Percentiles rank a stretch among this genome's conserved stretches.
phyloP scores from a whole-genome alignment of 1,140 invertebrate species.

The Ditylenchus dipsaci region DNA sequence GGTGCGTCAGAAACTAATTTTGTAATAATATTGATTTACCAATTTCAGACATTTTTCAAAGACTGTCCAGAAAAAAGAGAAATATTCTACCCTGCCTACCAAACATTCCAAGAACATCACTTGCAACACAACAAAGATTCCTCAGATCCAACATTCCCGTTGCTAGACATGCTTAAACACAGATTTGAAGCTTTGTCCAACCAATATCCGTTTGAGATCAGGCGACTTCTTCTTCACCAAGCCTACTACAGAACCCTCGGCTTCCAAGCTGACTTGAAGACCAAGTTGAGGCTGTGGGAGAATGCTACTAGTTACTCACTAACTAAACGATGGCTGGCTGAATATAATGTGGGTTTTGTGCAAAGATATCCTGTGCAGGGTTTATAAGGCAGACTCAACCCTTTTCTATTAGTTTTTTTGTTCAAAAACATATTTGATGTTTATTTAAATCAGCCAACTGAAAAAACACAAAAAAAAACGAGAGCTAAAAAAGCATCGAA shows the following conservation, averaged over 20 bases:
- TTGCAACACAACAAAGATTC: background rate
- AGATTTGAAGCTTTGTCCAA: constrained; percentile 21
- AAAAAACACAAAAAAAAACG: too few relatives aligned
- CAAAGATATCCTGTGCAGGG: too few relatives aligned
- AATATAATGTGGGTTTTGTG: constrained; percentile 32
- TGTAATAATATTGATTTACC: background rate
- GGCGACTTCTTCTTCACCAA: constrained; percentile 31
- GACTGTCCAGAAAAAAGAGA: constrained; percentile 26
- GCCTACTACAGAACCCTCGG: constrained; percentile 31
- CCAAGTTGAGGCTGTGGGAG: constrained; percentile 27
- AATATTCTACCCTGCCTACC: constrained; percentile 19
- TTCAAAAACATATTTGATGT: too few relatives aligned
- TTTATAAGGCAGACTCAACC: too few relatives aligned
- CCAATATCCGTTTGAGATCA: constrained; percentile 23
- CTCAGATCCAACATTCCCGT: constrained; percentile 5
- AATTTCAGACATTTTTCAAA: constrained; percentile 33
- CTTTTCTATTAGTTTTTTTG: too few relatives aligned
- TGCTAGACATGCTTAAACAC: constrained; percentile 7
- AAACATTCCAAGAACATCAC: constrained; percentile 1
- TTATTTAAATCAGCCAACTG: too few relatives aligned
- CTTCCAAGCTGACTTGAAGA: constrained; percentile 31
- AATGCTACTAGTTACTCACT: constrained; percentile 24
- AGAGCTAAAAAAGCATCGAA: too few relatives aligned
- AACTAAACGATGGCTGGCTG: constrained; percentile 26
- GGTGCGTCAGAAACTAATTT: constrained; percentile 16